Conservation (phyloP, 2,113 vertebrate species). For the Chionodraco myersi region DNA sequence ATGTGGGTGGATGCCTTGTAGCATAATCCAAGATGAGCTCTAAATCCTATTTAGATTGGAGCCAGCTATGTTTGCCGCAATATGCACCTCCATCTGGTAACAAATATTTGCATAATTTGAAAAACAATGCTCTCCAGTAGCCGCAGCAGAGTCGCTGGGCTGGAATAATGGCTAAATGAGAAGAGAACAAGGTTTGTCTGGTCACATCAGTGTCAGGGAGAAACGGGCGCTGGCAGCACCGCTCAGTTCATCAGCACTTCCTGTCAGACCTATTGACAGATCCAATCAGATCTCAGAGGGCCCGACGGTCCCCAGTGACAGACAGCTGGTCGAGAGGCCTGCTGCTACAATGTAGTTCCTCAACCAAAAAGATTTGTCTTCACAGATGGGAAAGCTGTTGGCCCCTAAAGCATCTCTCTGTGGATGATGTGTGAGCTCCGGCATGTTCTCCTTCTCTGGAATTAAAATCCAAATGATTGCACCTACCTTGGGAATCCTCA, state of each 20-base stretch:
- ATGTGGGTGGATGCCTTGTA: not conserved
- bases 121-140: slow-evolving; percentile 29
- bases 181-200: slow-evolving; percentile 55
- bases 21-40: slow-evolving; percentile 53
- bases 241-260: slow-evolving; percentile 52
- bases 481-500: slow-evolving; percentile 19
- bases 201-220: slow-evolving; percentile 39
- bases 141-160: not conserved
- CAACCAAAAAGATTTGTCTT: not conserved
- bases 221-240: slow-evolving; percentile 32
- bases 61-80: slow-evolving; percentile 4
- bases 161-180: slow-evolving; percentile 34
- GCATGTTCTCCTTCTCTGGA: not conserved
- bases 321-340: slow-evolving; percentile 19
- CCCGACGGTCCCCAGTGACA: slow-evolving; percentile 22
- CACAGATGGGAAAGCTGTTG: slow-evolving; percentile 13
- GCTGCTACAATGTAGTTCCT: slow-evolving; percentile 27
- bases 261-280: slow-evolving; percentile 56
- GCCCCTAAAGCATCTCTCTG: not conserved
- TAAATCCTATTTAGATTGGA: slow-evolving; percentile 47
- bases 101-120: slow-evolving; percentile 29
- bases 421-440: not conserved
- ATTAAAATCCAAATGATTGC: not conserved
- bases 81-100: slow-evolving; percentile 1
- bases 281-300: slow-evolving; percentile 32